phyloP scores from a whole-genome alignment of 2,888 invertebrate species.

The Drosophila barbarae region DNA sequence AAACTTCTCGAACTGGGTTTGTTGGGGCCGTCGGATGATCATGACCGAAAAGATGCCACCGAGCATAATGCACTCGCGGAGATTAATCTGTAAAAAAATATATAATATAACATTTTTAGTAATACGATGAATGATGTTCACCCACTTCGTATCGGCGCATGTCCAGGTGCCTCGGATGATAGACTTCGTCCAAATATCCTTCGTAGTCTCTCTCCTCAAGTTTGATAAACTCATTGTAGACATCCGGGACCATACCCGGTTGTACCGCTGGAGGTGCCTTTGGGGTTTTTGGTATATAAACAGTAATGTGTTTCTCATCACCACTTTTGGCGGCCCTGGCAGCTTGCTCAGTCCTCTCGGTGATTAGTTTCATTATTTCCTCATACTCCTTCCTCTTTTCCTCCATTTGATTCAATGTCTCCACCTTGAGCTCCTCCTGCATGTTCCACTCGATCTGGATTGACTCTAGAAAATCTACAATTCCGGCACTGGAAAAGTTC shows the following conservation, averaged over 20 bases:
- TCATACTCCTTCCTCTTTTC: slow-evolving; percentile 61
- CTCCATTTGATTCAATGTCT: slow-evolving; percentile 50
- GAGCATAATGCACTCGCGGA: slow-evolving; percentile 67
- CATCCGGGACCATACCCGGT: slow-evolving; percentile 57
- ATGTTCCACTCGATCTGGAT: slow-evolving; percentile 66
- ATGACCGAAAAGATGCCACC: slow-evolving; percentile 76
- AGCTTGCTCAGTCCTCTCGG: slow-evolving; percentile 27
- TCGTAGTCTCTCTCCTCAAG: slow-evolving; percentile 59
- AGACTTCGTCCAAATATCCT: slow-evolving; percentile 50
- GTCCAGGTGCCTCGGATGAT: slow-evolving; percentile 56
- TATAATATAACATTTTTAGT: neutral
- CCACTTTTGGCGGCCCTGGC: slow-evolving; percentile 28
- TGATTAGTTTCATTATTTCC: slow-evolving; percentile 46
- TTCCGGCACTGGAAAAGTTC: slow-evolving; percentile 49
- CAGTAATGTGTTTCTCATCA: slow-evolving; percentile 10
- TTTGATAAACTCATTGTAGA: slow-evolving; percentile 57
- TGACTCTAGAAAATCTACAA: slow-evolving; percentile 55
- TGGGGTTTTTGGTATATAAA: slow-evolving; percentile 46
- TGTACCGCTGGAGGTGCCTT: slow-evolving; percentile 57
- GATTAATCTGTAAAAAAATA: slow-evolving; percentile 65
- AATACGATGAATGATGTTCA: neutral
- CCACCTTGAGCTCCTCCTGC: slow-evolving; percentile 61
- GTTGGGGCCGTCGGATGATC: slow-evolving; percentile 64
- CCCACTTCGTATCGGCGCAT: slow-evolving; percentile 33
- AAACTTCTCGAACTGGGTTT: slow-evolving; percentile 59